These are phyloP conservation scores for Eulemur rufifrons DNA, from an alignment of 2,113 vertebrate genomes.

Conservation along the genomic window DNA sequence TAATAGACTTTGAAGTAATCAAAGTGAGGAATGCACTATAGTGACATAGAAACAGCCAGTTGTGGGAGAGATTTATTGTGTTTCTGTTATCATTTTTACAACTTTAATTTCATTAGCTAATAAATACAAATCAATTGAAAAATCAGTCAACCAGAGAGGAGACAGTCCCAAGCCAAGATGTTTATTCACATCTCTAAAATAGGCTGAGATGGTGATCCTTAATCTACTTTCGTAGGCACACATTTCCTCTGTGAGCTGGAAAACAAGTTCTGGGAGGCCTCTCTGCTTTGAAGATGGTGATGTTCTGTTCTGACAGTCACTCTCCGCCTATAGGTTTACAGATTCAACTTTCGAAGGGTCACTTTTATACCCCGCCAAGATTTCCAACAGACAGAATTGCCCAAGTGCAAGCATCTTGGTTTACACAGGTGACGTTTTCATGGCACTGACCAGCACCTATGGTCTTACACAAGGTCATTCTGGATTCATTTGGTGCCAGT, in stretches of 20 bases:
- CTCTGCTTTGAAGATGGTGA: constrained; percentile 41
- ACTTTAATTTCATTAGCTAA: constrained; percentile 80
- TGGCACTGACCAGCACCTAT: not conserved
- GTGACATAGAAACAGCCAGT: constrained; percentile 70
- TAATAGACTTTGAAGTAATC: constrained; percentile 78
- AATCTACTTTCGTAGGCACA: constrained; percentile 49
- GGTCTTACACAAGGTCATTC: not conserved
- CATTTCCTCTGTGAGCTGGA: constrained; percentile 43
- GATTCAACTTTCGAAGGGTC: constrained; percentile 32
- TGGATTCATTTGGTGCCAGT: not conserved
- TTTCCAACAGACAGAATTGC: constrained; percentile 22
- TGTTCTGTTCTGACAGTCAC: constrained; percentile 32
- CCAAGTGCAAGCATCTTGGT: constrained; percentile 2
- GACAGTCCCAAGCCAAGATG: constrained; percentile 62
- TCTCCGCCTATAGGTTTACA: constrained; percentile 32
- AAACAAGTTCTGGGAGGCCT: constrained; percentile 55
- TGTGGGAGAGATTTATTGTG: constrained; percentile 71
- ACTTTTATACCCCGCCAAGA: constrained; percentile 16
- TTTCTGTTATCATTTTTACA: constrained; percentile 78
- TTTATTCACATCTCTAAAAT: constrained; percentile 68
- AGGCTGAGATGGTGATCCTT: constrained; percentile 49
- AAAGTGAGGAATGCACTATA: constrained; percentile 68
- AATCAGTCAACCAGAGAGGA: constrained; percentile 69
- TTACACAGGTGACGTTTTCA: not conserved
- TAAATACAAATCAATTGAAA: constrained; percentile 79